Percentiles rank a stretch among this genome's conserved stretches.
Conservation (phyloP, 2,888 invertebrate species). For the Cephalotes varians region DNA sequence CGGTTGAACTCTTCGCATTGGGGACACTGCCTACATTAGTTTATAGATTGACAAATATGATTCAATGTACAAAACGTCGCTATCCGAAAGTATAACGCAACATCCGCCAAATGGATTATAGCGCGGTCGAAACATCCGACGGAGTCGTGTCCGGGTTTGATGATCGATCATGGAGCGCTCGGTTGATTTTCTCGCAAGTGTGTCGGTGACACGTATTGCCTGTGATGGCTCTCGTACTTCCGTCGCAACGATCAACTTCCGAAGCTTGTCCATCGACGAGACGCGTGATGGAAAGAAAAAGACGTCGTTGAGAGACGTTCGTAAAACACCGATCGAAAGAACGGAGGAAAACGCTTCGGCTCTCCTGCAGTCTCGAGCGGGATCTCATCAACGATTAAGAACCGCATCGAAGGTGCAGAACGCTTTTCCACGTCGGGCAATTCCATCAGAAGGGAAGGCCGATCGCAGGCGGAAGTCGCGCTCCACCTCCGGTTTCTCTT, state of each 20-base stretch:
- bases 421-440: constrained; percentile 47
- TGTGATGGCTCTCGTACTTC: constrained; percentile 44
- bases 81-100: background rate
- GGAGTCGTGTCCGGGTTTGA: constrained; percentile 32
- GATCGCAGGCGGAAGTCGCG: constrained; percentile 50
- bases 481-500: constrained; percentile 35
- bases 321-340: constrained; percentile 7
- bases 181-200: constrained; percentile 48
- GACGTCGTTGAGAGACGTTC: background rate
- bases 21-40: too few species aligned
- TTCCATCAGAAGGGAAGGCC: constrained; percentile 39
- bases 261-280: constrained; percentile 37
- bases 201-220: constrained; percentile 40
- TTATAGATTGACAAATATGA: background rate
- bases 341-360: background rate
- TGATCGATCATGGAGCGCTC: constrained; percentile 53
- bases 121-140: background rate
- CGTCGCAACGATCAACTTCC: constrained; percentile 58
- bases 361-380: constrained; percentile 27
- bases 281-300: background rate
- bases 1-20: background rate
- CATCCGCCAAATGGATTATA: background rate
- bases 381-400: constrained; percentile 74
- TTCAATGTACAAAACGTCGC: background rate
- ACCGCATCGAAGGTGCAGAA: constrained; percentile 54